phyloP scores from a whole-genome alignment of 2,113 vertebrate genomes.

The Mormyrus lacerda region DNA sequence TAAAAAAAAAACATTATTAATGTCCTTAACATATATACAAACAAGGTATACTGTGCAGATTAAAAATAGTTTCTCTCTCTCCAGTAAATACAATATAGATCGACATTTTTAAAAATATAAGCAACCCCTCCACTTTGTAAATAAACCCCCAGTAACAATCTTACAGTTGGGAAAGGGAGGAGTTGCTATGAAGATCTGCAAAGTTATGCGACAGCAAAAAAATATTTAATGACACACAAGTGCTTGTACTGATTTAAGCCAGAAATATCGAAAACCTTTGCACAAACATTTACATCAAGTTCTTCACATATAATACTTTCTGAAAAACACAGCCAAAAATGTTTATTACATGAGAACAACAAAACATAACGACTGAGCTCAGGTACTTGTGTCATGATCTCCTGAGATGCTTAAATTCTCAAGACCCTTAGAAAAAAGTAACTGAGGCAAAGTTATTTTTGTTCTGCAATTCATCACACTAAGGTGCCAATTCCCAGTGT shows the following conservation, averaged over 20 bases:
- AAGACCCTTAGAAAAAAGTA: not conserved
- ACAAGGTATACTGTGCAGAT: slow-evolving; percentile 47
- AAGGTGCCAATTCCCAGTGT: not conserved
- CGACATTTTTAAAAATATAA: slow-evolving; percentile 58
- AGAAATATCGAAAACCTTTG: slow-evolving; percentile 25
- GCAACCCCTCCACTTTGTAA: slow-evolving; percentile 51
- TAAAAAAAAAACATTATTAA: slow-evolving; percentile 54
- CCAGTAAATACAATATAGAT: slow-evolving; percentile 50
- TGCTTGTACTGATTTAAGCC: slow-evolving; percentile 18
- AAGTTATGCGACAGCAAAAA: slow-evolving; percentile 30
- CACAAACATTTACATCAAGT: slow-evolving; percentile 42
- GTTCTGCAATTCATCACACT: not conserved
- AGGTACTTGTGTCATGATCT: not conserved
- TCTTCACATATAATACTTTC: slow-evolving; percentile 39
- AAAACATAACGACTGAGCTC: not conserved
- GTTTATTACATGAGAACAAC: slow-evolving; percentile 7
- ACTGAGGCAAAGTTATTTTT: not conserved
- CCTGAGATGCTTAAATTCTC: not conserved
- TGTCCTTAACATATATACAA: slow-evolving; percentile 50
- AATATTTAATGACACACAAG: slow-evolving; percentile 20
- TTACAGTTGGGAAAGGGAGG: slow-evolving; percentile 46
- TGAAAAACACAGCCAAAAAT: slow-evolving; percentile 20
- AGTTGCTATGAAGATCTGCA: slow-evolving; percentile 37
- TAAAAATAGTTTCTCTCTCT: slow-evolving; percentile 61
- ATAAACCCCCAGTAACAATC: slow-evolving; percentile 56